Evolutionary conservation across 2,113 vertebrate genomes (phyloP).

Genomic region (Theristicus caerulescens): DNA sequence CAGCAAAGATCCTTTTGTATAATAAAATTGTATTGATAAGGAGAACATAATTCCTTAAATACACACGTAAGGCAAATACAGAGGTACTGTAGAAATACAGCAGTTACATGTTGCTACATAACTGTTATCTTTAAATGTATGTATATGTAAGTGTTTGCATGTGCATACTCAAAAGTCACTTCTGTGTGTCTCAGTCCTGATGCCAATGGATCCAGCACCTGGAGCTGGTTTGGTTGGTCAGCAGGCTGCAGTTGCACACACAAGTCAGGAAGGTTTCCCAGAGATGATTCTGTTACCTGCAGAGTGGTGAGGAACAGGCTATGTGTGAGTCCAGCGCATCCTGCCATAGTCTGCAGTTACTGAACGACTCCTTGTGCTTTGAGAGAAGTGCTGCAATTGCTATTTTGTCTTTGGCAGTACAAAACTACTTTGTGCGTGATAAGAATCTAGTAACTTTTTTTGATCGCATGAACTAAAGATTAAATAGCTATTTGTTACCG

Average conservation of each 20-base stretch:
- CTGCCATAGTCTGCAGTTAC: fast-evolving
- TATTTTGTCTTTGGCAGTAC: not conserved
- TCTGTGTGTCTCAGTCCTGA: not conserved
- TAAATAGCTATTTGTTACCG: too few relatives aligned
- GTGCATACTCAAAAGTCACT: not conserved
- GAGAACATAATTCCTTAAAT: not conserved
- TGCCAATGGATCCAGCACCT: not conserved
- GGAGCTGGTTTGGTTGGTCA: not conserved
- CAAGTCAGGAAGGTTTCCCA: not conserved
- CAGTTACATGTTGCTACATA: not conserved
- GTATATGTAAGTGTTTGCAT: not conserved
- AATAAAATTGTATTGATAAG: not conserved
- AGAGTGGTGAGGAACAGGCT: not conserved
- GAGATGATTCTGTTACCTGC: not conserved
- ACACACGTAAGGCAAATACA: not conserved
- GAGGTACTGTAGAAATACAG: not conserved
- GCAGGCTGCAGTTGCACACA: not conserved
- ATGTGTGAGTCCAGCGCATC: not conserved
- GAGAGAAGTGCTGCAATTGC: not conserved
- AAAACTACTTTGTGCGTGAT: not conserved
- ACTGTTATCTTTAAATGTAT: not conserved
- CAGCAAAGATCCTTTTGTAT: not conserved
- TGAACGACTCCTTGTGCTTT: not conserved
- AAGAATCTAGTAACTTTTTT: not conserved
- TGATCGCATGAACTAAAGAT: not conserved